Conservation (phyloP, 1,140 invertebrate species). For the Pachypsylla venusta region DNA sequence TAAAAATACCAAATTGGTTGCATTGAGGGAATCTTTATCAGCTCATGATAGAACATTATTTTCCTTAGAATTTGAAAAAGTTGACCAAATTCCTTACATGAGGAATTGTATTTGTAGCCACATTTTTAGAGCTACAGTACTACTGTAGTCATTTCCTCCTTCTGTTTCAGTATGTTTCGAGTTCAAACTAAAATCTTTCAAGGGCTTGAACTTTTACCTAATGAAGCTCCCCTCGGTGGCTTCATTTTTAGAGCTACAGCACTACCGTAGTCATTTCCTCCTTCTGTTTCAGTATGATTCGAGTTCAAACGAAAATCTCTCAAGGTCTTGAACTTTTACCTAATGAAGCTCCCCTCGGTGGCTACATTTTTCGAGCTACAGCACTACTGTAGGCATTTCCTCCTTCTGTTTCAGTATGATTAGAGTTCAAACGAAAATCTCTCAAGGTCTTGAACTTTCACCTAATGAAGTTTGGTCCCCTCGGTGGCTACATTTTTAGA, state of each 20-base stretch:
- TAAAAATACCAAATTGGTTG: conserved; percentile 47
- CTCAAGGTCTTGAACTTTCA: conserved; percentile 53
- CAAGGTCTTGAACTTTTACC: conserved; percentile 55
- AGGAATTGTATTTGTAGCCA: conserved; percentile 44
- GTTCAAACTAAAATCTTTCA: conserved; percentile 54
- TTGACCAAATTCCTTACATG: conserved; percentile 45
- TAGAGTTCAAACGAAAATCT: conserved; percentile 51
- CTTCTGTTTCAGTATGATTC: conserved; percentile 49
- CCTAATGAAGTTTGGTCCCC: too few relatives aligned
- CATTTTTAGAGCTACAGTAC: too few relatives aligned
- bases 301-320: conserved; percentile 52
- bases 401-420: conserved; percentile 48
- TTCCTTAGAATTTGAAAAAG: conserved; percentile 43
- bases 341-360: too few relatives aligned
- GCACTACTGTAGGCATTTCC: too few relatives aligned
- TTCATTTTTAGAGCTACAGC: conserved; percentile 68
- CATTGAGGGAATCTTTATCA: conserved; percentile 45
- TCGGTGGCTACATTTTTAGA: conserved; percentile 73
- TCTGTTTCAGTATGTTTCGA: conserved; percentile 51
- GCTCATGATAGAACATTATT: conserved; percentile 48
- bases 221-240: conserved; percentile 67
- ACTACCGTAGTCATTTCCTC: conserved; percentile 43
- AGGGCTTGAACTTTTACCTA: conserved; percentile 56
- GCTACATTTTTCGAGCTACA: too few relatives aligned
- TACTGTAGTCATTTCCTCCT: too few relatives aligned